Conservation (phyloP, 92 coral and sea anemone genomes). For the Ricordea florida region DNA sequence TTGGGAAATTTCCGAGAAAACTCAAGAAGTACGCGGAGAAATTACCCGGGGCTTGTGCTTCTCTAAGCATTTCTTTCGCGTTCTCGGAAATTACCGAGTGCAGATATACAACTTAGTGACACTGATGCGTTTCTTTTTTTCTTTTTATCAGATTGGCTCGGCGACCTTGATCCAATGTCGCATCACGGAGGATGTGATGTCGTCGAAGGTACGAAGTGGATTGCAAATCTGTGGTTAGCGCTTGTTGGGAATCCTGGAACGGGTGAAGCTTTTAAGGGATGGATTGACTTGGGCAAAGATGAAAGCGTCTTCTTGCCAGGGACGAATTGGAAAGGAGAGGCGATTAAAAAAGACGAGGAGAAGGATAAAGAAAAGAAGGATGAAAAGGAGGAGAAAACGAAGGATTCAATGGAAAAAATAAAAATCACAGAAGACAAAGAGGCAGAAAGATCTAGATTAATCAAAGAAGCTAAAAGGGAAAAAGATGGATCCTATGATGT, state of each 20-base stretch:
- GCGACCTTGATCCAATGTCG: conserved; percentile 70
- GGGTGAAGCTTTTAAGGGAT: conserved; percentile 76
- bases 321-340: conserved; percentile 28
- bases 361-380: neutral
- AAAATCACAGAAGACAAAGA: conserved; percentile 17
- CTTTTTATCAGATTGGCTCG: conserved; percentile 73
- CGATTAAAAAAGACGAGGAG: neutral
- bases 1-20: too few relatives aligned
- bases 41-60: too few relatives aligned
- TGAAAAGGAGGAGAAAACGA: neutral
- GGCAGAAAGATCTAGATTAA: neutral
- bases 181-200: conserved; percentile 99
- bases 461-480: too few relatives aligned
- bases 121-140: too few relatives aligned
- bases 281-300: conserved; percentile 37
- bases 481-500: conserved; percentile 39
- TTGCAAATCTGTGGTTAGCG: conserved; percentile 88
- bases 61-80: too few relatives aligned
- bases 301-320: neutral
- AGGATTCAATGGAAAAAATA: neutral
- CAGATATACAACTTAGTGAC: too few relatives aligned
- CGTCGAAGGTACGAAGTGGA: conserved; percentile 85
- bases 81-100: too few relatives aligned
- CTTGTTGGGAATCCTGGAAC: conserved; percentile 71
- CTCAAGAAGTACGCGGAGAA: too few relatives aligned